phyloP scores from a whole-genome alignment of 2,113 vertebrate genomes.

The Urocitellus parryii region DNA sequence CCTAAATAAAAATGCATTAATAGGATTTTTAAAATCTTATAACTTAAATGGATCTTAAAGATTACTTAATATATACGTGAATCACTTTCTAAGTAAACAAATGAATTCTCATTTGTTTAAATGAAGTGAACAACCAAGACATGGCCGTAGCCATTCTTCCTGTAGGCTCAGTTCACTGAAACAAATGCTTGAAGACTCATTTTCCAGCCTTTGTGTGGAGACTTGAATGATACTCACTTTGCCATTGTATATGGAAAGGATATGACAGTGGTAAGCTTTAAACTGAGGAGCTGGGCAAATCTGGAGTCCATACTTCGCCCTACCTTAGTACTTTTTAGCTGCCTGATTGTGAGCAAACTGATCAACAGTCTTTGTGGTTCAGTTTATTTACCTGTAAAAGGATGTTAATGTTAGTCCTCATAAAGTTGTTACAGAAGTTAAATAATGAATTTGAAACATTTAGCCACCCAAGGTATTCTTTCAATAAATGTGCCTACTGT shows the following conservation, averaged over 20 bases:
- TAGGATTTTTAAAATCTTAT: not conserved
- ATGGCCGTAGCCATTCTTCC: too few species aligned
- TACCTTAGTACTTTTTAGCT: not conserved
- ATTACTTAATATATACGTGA: not conserved
- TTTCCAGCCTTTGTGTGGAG: not conserved
- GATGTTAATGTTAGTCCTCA: not conserved
- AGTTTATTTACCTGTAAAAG: slow-evolving; percentile 7
- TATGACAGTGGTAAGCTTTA: too few species aligned
- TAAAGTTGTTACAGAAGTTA: not conserved
- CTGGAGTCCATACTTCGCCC: not conserved
- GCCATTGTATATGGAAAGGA: not conserved
- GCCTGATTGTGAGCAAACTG: not conserved
- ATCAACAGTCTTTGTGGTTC: not conserved
- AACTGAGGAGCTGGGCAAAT: not conserved
- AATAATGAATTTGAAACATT: too few species aligned
- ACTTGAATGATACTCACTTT: too few species aligned
- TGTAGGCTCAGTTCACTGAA: not conserved
- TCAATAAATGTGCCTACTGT: not conserved
- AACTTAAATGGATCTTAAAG: not conserved
- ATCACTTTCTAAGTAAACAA: slow-evolving; percentile 32
- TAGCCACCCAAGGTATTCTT: not conserved
- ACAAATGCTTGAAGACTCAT: fast-evolving
- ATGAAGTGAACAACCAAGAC: not conserved
- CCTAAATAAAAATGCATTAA: not conserved
- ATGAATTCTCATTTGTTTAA: not conserved